phyloP scores from a whole-genome alignment of 1,140 invertebrate genomes.

The Zaprionus taronus region DNA sequence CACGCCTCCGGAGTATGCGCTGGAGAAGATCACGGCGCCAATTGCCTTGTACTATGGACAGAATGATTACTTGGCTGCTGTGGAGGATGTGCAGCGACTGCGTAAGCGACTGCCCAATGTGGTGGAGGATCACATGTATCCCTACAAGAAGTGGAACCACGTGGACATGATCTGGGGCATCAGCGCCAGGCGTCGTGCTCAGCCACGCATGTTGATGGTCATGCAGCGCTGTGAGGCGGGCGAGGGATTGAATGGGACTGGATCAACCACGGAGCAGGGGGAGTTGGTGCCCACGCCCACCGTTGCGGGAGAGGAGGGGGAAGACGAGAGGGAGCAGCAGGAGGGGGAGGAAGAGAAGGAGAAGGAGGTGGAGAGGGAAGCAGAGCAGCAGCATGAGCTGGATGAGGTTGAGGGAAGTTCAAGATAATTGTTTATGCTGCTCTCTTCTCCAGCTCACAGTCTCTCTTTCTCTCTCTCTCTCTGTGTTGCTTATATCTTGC shows the following conservation, averaged over 20 bases:
- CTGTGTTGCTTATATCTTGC: too few relatives aligned
- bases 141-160: slow-evolving; percentile 85
- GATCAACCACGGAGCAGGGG: background rate
- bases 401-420: background rate
- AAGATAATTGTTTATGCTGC: background rate
- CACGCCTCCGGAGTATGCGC: slow-evolving; percentile 86
- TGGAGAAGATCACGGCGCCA: slow-evolving; percentile 86
- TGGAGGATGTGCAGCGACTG: slow-evolving; percentile 86
- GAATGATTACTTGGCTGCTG: slow-evolving; percentile 88
- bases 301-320: background rate
- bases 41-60: slow-evolving; percentile 89
- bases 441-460: background rate
- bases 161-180: slow-evolving; percentile 88
- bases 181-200: slow-evolving; percentile 86
- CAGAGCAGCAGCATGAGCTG: background rate
- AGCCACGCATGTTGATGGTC: slow-evolving; percentile 83
- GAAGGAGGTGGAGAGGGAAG: background rate
- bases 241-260: background rate
- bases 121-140: slow-evolving; percentile 84
- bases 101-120: slow-evolving; percentile 85
- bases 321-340: background rate
- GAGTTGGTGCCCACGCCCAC: background rate
- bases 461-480: background rate
- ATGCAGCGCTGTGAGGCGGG: slow-evolving; percentile 64
- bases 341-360: background rate